Evolutionary conservation across 2,113 vertebrate genomes (phyloP), one percentile per base, ranked within the genome.

Genomic region (Nycticebus coucang): DNA sequence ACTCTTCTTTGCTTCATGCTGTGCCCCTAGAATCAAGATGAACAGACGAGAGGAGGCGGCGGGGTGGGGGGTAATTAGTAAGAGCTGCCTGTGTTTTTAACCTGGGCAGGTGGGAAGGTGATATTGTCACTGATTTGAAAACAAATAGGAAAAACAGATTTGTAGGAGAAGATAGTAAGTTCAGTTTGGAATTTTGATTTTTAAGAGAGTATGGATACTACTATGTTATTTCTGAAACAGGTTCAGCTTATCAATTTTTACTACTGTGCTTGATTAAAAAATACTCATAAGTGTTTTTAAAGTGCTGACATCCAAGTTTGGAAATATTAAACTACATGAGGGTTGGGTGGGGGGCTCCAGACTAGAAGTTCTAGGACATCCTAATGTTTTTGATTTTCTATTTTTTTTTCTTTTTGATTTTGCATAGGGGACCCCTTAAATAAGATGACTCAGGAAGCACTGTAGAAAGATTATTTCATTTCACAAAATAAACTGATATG

Each of bases 191-290:
- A 12, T 55, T 89, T 81, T 80, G 28, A 71, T 45, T 81, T 78
- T 66, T 83, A 86, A 64, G 35, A 22, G 24, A 64, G 62, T 50
- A 50, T 50, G 8, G 45, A 50, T 87, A 55, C 57, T 53, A 57
- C 71, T 15, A 19, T 82, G 4, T 79, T 60, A 72, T 83, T 89
- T 89, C 74, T 95, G 18, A 53, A 24, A 19, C 22, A 64, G 78
- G 15, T 60, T 96, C 55, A 71, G 4, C 81, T 71, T 71, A 71
- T 78, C 59, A 80, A 26, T 35, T 53, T 57, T 66, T 66, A 72
- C 66, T 93, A 17, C 17, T 80, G 12, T 5, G 2, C n/a, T 74
- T 89, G 41, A 81, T 96, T 94, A 83, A 82, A 94, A 86, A 62
- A 79, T 69, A 35, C 77, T 55, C 59, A 33, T 94, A 69, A 50